A percentile compares a stretch with the other conserved stretches of the same genome.
Conservation (phyloP, 1,140 invertebrate genomes). For the Euglossa dilemma region DNA sequence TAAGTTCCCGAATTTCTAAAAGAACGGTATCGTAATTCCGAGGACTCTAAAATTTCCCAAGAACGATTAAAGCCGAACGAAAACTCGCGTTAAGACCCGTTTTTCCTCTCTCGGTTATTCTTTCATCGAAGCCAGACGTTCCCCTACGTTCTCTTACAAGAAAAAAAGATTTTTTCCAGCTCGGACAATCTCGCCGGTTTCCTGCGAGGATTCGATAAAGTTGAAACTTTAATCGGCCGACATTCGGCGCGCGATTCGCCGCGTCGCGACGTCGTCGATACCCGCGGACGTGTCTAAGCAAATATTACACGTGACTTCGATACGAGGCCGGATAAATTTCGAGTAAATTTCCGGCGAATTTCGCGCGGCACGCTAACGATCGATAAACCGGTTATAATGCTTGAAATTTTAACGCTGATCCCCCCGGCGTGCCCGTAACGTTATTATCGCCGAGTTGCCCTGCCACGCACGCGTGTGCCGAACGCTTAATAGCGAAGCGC, state of each 20-base stretch:
- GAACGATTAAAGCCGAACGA: too few relatives aligned
- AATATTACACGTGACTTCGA: constrained; percentile 39
- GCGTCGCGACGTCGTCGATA: background rate
- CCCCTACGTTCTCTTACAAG: too few relatives aligned
- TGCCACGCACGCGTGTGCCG: background rate
- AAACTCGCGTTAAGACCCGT: too few relatives aligned
- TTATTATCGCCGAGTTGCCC: constrained; percentile 33
- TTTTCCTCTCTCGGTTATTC: too few relatives aligned
- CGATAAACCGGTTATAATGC: constrained; percentile 60
- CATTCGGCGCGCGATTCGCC: background rate
- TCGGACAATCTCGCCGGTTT: background rate
- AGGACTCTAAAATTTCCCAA: too few relatives aligned
- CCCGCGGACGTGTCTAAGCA: background rate
- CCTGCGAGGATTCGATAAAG: background rate
- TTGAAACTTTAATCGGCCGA: constrained; percentile 31
- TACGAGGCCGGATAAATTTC: constrained; percentile 57
- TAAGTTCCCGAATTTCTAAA: too few relatives aligned
- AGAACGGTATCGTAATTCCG: too few relatives aligned
- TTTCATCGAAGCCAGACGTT: too few relatives aligned
- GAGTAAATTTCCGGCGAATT: constrained; percentile 57
- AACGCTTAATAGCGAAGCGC: constrained; percentile 17
- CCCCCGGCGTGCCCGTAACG: constrained; percentile 43
- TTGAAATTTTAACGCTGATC: constrained; percentile 59
- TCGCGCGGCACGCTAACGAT: constrained; percentile 32
- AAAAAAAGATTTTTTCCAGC: too few relatives aligned